phyloP scores from a whole-genome alignment of 2,797 vertebrate genomes.

The Pangasius larnaudii region DNA sequence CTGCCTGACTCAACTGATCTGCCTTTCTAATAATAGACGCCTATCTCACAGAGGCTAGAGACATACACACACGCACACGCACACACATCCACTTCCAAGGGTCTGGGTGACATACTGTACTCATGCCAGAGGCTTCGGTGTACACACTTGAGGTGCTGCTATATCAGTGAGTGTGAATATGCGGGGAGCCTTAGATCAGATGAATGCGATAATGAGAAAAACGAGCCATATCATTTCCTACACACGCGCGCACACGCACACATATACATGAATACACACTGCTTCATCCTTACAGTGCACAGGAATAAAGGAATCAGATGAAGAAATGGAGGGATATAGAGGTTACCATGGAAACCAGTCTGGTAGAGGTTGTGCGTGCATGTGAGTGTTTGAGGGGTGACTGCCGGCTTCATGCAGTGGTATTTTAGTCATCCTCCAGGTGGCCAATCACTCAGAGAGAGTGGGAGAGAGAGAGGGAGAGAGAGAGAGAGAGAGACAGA shows the following conservation, averaged over 20 bases:
- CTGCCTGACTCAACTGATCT: constrained; percentile 56
- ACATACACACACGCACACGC: constrained; percentile 38
- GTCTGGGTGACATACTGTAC: constrained; percentile 56
- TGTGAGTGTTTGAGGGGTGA: constrained; percentile 52
- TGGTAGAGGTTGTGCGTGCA: constrained; percentile 53
- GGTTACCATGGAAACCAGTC: constrained; percentile 62
- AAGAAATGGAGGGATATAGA: constrained; percentile 54
- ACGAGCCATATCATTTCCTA: constrained; percentile 31
- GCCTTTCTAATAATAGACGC: constrained; percentile 62
- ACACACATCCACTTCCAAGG: constrained; percentile 35
- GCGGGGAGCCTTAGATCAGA: constrained; percentile 44
- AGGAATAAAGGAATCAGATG: constrained; percentile 51
- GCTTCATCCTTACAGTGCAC: constrained; percentile 38
- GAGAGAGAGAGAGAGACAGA: constrained; percentile 8
- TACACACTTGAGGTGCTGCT: constrained; percentile 53
- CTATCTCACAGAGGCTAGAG: constrained; percentile 42
- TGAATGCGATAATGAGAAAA: constrained; percentile 54
- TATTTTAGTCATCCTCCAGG: constrained; percentile 60
- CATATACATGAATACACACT: constrained; percentile 9
- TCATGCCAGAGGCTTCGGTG: constrained; percentile 45
- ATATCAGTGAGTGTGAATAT: constrained; percentile 57
- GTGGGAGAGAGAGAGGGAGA: constrained; percentile 22
- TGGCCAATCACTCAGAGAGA: constrained; percentile 54
- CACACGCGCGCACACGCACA: not conserved
- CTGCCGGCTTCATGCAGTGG: constrained; percentile 52